These are phyloP conservation scores for Polyommatus icarus DNA, from an alignment of 2,888 invertebrate species.

Conservation along the genomic window DNA sequence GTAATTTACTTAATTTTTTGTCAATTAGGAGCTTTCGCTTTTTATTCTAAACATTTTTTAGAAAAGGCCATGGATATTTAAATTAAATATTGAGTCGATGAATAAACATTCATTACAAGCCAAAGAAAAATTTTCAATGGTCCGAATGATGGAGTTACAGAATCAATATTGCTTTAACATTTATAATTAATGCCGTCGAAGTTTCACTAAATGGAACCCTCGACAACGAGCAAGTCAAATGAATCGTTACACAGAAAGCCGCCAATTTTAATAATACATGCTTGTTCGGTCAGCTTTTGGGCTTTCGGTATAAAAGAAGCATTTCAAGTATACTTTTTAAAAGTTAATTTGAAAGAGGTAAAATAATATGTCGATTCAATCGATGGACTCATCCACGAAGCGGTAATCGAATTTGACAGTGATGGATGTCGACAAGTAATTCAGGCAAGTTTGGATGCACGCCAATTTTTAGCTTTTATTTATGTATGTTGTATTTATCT, in stretches of 20 bases:
- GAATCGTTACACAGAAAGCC: constrained; percentile 65
- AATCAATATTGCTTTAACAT: constrained; percentile 26
- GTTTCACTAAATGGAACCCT: constrained; percentile 61
- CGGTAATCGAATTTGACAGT: constrained; percentile 47
- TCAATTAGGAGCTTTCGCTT: background rate
- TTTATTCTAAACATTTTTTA: background rate
- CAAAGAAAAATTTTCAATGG: constrained; percentile 3
- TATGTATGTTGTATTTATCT: background rate
- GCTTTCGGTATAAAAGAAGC: constrained; percentile 35
- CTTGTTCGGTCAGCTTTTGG: constrained; percentile 58
- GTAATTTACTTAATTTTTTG: too few relatives aligned
- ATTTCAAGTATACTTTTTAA: constrained; percentile 5
- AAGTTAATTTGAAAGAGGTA: background rate
- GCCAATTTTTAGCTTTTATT: constrained; percentile 43
- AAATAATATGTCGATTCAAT: constrained; percentile 3
- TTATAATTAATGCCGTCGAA: constrained; percentile 55
- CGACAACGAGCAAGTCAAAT: constrained; percentile 78
- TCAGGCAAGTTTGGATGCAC: constrained; percentile 47
- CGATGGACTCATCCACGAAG: constrained; percentile 21
- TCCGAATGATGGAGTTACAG: constrained; percentile 17
- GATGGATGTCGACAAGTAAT: constrained; percentile 53
- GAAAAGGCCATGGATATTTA: background rate
- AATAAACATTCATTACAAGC: constrained; percentile 18
- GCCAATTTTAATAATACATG: constrained; percentile 39
- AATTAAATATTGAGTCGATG: background rate